These are phyloP conservation scores for Australoheros facetus DNA, from an alignment of 2,797 vertebrate genomes.

Conservation along the genomic window DNA sequence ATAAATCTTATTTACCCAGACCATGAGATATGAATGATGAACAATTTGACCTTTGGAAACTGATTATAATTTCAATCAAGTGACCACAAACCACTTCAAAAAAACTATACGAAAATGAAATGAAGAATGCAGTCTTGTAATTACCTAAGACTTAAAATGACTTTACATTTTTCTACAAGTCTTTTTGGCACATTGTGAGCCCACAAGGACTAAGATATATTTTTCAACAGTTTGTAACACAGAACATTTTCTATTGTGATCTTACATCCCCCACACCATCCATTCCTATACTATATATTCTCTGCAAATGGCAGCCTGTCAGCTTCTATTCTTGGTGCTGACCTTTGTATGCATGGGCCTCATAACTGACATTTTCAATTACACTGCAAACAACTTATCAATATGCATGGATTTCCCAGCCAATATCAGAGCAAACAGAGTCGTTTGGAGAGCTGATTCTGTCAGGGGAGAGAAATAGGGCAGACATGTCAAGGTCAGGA, in stretches of 20 bases:
- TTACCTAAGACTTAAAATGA: slow-evolving; percentile 24
- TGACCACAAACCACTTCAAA: slow-evolving; percentile 71
- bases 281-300: slow-evolving; percentile 40
- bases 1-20: slow-evolving; percentile 71
- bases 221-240: slow-evolving; percentile 28
- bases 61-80: slow-evolving; percentile 81
- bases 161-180: slow-evolving; percentile 6
- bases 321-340: slow-evolving; percentile 82
- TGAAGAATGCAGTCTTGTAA: slow-evolving; percentile 18
- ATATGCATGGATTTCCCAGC: slow-evolving; percentile 93
- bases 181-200: slow-evolving; percentile 8
- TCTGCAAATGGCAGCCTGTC: slow-evolving; percentile 68
- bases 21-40: slow-evolving; percentile 80
- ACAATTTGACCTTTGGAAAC: slow-evolving; percentile 81
- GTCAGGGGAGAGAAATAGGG: slow-evolving; percentile 81
- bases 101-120: slow-evolving; percentile 60
- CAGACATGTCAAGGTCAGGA: slow-evolving; percentile 89
- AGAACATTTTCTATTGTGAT: slow-evolving; percentile 15
- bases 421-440: slow-evolving; percentile 83
- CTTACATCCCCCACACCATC: not conserved
- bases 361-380: slow-evolving; percentile 96
- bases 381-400: slow-evolving; percentile 93
- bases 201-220: not conserved
- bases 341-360: slow-evolving; percentile 89
- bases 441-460: slow-evolving; percentile 78